Conservation (phyloP, 2,888 invertebrate species). For the Onchidella celtica region DNA sequence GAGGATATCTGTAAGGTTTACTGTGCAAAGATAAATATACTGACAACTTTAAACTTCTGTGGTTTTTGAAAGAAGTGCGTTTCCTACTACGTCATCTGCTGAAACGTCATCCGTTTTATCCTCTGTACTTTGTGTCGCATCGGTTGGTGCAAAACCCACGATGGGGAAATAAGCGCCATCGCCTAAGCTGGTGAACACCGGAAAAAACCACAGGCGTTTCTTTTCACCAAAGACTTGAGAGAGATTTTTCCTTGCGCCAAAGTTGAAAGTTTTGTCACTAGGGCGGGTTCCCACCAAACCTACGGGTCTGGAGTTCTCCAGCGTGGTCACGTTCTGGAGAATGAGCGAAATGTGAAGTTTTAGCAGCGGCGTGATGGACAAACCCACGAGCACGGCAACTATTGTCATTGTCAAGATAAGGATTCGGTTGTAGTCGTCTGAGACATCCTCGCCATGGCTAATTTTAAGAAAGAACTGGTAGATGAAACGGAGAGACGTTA, state of each 20-base stretch:
- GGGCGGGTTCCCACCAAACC: not conserved
- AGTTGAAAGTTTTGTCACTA: not conserved
- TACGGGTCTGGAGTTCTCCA: slow-evolving; percentile 25
- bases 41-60: no score
- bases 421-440: not conserved
- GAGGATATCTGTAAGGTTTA: no score
- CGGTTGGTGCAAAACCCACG: no score
- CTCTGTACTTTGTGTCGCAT: no score
- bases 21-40: no score
- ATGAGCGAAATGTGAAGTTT: not conserved
- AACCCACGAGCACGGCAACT: not conserved
- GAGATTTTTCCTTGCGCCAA: not conserved
- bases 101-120: no score
- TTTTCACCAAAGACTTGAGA: not conserved
- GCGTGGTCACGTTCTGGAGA: not conserved
- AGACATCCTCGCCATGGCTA: not conserved
- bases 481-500: slow-evolving; percentile 9
- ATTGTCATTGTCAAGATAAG: slow-evolving; percentile 4
- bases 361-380: slow-evolving; percentile 25
- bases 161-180: slow-evolving; percentile 28
- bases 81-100: no score
- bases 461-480: not conserved
- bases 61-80: no score
- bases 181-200: slow-evolving; percentile 26
- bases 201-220: slow-evolving; percentile 9